Evolutionary conservation across 1,140 invertebrate species (phyloP), one percentile per base, ranked within the genome.

Genomic region (Caerostris extrusa): DNA sequence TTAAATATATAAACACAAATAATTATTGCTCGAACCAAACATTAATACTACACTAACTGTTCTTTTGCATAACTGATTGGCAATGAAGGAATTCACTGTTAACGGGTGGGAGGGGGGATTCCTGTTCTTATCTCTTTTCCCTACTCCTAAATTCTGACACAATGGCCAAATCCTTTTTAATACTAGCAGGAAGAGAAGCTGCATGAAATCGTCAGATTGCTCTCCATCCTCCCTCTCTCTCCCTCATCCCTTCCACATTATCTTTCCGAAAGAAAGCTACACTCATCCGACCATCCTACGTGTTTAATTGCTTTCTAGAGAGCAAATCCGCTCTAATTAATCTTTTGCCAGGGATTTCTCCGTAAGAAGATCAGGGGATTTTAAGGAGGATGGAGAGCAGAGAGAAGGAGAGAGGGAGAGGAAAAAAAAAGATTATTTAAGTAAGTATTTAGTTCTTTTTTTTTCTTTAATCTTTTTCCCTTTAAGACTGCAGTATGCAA

Each of bases 281-380:
- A 55, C 14, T 53, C 86, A 34, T 53, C 86, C 57, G 17, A 34
- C 17, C 86, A 50, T 90, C 64, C 67, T 64, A 61, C 57, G 64
- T 90, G 88, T 60, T 90, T 90, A 90, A 90, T 90, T 90, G 88
- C 88, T 90, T 90, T 77, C 88, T 58, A 77, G 55, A 50, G 55
- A 90, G 88, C 64, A 90, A 90, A 77, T 69, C 88, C 88, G 56
- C 55, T 90, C 67, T 90, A 90, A 90, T 90, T 90, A 90, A 90
- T 90, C 86, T 88, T 88, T 88, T 88, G 61, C 58, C 50, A 10
- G 58, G 34, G 58, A 61, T 61, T 64, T 61, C 86, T 61, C 57
- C 55, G 34, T 53, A 55, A 88, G 57, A 67, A 88, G 58, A 61
- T 64, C 50, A 58, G 61, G 14, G 86, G 86, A 88, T 67, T 88